phyloP scores from a whole-genome alignment of 2,113 vertebrate genomes.

The Genyomyrus donnyi region DNA sequence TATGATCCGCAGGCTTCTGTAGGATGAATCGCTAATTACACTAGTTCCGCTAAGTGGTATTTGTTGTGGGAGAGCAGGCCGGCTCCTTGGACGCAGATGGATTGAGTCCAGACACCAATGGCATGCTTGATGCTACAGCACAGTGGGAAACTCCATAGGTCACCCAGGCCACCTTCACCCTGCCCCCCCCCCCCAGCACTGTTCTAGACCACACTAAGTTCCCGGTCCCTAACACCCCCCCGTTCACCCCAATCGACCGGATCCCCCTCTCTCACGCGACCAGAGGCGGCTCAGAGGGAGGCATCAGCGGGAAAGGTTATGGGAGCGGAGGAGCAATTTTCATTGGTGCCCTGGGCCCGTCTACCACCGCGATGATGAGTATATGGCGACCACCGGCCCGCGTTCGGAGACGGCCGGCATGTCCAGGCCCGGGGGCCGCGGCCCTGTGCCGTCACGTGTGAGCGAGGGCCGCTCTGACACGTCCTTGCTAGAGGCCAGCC shows the following conservation, averaged over 20 bases:
- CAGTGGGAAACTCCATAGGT: background rate
- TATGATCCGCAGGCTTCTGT: background rate
- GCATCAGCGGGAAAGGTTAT: background rate
- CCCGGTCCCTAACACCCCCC: background rate
- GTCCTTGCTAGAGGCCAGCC: background rate
- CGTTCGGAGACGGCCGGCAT: background rate
- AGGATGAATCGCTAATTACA: background rate
- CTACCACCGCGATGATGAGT: background rate
- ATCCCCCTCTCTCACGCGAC: background rate
- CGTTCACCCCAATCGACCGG: background rate
- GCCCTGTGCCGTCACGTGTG: background rate
- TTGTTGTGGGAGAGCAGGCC: background rate
- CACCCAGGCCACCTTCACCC: background rate
- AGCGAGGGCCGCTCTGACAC: background rate
- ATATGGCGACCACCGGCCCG: background rate
- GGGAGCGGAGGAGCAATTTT: background rate
- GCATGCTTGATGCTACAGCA: background rate
- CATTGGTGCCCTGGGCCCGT: background rate
- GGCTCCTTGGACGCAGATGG: background rate
- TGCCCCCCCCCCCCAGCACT: background rate
- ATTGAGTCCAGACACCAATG: background rate
- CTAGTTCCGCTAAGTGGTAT: background rate
- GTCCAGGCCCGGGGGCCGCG: background rate
- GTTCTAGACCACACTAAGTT: background rate
- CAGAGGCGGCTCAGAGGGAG: background rate